These are phyloP conservation scores for Actinia equina DNA, from an alignment of 64 coral and sea anemone genomes.

Conservation along the genomic window DNA sequence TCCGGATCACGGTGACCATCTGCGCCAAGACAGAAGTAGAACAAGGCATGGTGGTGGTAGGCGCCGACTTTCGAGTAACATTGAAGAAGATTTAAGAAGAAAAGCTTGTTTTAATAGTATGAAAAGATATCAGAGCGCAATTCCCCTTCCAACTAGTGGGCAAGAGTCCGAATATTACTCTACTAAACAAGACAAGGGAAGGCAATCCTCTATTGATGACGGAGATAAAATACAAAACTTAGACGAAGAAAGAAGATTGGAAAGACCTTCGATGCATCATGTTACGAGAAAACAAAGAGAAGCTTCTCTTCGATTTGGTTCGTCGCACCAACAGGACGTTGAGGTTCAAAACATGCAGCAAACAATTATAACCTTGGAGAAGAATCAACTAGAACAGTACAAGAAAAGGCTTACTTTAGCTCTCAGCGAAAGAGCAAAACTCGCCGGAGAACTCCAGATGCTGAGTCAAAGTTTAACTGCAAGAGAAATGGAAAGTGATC, in stretches of 20 bases:
- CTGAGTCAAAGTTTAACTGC: conserved; percentile 11
- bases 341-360: not conserved
- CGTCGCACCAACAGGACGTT: not conserved
- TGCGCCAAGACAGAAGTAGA: not conserved
- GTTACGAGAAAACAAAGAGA: not conserved
- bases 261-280: not conserved
- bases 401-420: conserved; percentile 17
- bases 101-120: conserved; percentile 51
- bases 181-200: not conserved
- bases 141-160: not conserved
- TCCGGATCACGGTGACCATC: not conserved
- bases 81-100: conserved; percentile 42
- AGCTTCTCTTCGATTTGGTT: not conserved
- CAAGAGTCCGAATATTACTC: not conserved
- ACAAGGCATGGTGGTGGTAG: not conserved
- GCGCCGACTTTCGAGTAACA: conserved; percentile 7
- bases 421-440: conserved; percentile 35
- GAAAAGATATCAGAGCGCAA: conserved; percentile 24
- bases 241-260: not conserved
- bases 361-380: conserved; percentile 24
- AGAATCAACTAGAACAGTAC: conserved; percentile 15
- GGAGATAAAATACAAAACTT: not conserved
- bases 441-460: conserved; percentile 14
- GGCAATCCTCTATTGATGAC: no score
- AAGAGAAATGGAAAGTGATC: not conserved